These are phyloP conservation scores for Metopia argyrocephala DNA, from an alignment of 2,888 invertebrate genomes.

Conservation along the genomic window DNA sequence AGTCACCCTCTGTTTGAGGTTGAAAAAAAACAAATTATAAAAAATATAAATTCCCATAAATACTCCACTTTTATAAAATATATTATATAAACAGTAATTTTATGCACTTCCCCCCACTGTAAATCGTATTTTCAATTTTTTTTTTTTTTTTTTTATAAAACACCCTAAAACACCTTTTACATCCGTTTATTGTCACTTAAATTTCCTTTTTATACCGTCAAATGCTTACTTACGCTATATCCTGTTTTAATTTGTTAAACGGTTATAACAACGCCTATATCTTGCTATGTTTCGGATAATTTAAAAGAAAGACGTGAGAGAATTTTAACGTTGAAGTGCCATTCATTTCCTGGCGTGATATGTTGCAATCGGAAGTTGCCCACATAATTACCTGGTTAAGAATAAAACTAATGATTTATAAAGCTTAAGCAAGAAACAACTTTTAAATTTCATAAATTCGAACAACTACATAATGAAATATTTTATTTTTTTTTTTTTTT, in stretches of 20 bases:
- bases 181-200: constrained; percentile 59
- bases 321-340: not conserved
- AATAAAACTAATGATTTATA: not conserved
- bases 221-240: not conserved
- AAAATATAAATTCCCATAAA: not conserved
- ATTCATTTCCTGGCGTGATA: not conserved
- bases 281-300: not conserved
- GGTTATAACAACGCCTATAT: not conserved
- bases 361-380: not conserved
- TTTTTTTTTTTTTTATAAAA: too few species aligned
- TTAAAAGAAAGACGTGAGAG: not conserved
- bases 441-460: too few species aligned
- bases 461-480: too few species aligned
- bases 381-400: not conserved
- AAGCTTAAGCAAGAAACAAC: not conserved
- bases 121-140: too few species aligned
- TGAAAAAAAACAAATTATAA: not conserved
- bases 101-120: too few species aligned
- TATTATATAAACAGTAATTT: not conserved
- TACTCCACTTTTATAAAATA: not conserved
- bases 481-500: too few species aligned
- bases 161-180: constrained; percentile 53
- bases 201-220: constrained; percentile 15
- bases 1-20: not conserved
- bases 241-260: not conserved